phyloP scores from a whole-genome alignment of 1,140 invertebrate species.

The Drosophila quadrilineata region DNA sequence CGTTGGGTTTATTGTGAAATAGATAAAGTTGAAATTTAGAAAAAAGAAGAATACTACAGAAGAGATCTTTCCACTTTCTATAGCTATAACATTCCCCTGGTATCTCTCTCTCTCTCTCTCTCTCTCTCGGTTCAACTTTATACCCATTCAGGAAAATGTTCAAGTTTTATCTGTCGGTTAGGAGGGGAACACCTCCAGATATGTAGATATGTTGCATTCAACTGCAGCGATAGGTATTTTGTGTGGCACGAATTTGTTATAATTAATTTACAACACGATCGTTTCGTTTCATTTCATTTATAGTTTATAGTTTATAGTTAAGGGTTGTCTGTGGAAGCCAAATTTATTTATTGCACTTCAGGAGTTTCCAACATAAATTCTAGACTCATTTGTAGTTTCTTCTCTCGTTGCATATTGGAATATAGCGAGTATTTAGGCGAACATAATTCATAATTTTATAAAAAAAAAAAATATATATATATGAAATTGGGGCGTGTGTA shows the following conservation, averaged over 20 bases:
- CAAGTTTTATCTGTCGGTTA: too few species aligned
- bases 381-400: conserved; percentile 36
- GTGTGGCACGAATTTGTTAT: conserved; percentile 62
- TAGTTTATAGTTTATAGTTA: conserved; percentile 15
- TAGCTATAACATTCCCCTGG: too few species aligned
- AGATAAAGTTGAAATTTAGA: too few species aligned
- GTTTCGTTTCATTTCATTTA: conserved; percentile 56
- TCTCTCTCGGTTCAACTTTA: too few species aligned
- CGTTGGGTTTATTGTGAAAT: conserved; percentile 59
- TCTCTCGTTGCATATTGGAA: too few species aligned
- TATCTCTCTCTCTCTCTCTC: background rate
- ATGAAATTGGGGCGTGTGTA: background rate
- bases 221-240: conserved; percentile 18
- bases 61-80: too few species aligned
- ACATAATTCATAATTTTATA: conserved; percentile 71
- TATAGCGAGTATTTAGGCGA: conserved; percentile 5
- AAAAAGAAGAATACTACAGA: too few species aligned
- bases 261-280: conserved; percentile 75
- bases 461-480: too few species aligned
- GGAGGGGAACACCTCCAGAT: too few species aligned
- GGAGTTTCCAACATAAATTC: conserved; percentile 37
- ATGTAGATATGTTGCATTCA: conserved; percentile 7
- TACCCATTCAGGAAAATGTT: too few species aligned
- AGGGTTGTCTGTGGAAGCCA: conserved; percentile 23
- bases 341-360: conserved; percentile 69